Percentiles rank a stretch among this genome's conserved stretches.
Evolutionary conservation across 2,113 vertebrate species (phyloP).

Genomic region (Myocastor coypus): DNA sequence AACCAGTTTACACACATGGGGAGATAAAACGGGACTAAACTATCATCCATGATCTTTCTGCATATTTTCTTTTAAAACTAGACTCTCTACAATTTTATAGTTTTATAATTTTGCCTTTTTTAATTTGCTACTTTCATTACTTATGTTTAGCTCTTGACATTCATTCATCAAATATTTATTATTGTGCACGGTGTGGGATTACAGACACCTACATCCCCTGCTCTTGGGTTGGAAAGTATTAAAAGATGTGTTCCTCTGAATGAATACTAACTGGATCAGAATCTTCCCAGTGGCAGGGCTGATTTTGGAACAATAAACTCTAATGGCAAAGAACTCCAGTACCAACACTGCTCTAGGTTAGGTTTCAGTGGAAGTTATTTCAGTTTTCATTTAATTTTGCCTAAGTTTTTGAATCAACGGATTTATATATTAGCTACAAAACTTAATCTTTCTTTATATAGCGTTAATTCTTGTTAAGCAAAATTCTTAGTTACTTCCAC

Average conservation of each 20-base stretch:
- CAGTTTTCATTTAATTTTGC: neutral
- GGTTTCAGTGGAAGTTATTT: neutral
- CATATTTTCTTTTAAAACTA: neutral
- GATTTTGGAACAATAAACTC: neutral
- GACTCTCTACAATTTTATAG: neutral
- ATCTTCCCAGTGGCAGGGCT: neutral
- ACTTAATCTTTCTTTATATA: neutral
- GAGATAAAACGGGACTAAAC: neutral
- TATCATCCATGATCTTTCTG: neutral
- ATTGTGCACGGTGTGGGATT: neutral
- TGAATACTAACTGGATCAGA: neutral
- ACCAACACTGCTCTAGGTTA: neutral
- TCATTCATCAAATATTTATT: neutral
- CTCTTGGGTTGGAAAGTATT: neutral
- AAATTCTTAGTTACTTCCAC: neutral
- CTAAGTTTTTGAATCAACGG: constrained; percentile 13
- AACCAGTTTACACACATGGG: constrained; percentile 10
- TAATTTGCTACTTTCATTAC: neutral
- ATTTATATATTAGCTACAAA: neutral
- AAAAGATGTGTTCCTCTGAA: neutral
- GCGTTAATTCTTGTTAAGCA: neutral
- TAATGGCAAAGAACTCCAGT: neutral
- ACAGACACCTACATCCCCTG: neutral
- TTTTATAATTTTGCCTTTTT: neutral
- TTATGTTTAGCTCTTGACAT: constrained; percentile 9